Evolutionary conservation across 2,797 vertebrate genomes (phyloP).

Genomic region (Sphenodon punctatus): DNA sequence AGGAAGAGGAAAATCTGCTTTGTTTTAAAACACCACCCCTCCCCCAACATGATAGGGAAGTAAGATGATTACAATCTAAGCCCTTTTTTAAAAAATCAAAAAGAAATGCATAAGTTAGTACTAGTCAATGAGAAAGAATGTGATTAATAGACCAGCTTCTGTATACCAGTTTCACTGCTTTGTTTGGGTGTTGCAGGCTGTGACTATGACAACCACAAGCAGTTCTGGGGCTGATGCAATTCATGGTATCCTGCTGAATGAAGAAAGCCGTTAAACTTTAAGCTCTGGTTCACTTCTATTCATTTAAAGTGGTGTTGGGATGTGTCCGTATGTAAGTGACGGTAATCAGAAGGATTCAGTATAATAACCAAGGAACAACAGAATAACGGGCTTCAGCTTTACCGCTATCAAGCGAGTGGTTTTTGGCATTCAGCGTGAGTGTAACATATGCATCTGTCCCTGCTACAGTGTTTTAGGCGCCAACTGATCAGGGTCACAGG

Average conservation of each 20-base stretch:
- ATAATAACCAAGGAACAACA: background rate
- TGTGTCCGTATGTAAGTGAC: too few relatives aligned
- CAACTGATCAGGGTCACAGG: too few relatives aligned
- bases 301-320: background rate
- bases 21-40: background rate
- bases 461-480: too few relatives aligned
- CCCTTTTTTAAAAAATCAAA: background rate
- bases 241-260: conserved; percentile 53
- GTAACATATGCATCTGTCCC: too few relatives aligned
- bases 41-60: background rate
- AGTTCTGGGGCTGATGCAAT: conserved; percentile 56
- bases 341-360: fast-evolving
- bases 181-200: conserved; percentile 68
- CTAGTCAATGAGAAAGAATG: conserved; percentile 23
- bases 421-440: too few relatives aligned
- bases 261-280: conserved; percentile 25
- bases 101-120: background rate
- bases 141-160: conserved; percentile 42
- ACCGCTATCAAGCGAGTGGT: fast-evolving
- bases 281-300: background rate
- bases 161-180: conserved; percentile 49
- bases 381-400: background rate
- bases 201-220: conserved; percentile 67
- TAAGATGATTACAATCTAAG: background rate
- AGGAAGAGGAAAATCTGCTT: background rate